Evolutionary conservation across 2,113 vertebrate species (phyloP).

Genomic region (Piaya cayana): DNA sequence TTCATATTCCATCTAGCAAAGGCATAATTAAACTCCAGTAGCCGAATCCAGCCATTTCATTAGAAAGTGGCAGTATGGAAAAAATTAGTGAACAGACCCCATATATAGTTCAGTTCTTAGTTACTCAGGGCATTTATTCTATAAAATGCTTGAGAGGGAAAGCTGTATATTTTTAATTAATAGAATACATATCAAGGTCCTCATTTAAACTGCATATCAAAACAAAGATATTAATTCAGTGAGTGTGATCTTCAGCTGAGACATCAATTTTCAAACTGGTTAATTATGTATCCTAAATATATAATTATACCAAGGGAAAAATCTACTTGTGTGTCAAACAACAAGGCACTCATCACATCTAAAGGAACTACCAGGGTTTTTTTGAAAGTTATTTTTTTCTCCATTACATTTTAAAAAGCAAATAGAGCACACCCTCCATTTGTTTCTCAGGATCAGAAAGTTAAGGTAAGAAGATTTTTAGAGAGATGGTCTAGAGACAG

Average conservation of each 20-base stretch:
- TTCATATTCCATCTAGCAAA: not conserved
- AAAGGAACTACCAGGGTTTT: not conserved
- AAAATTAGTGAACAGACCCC: not conserved
- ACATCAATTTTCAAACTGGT: constrained; percentile 24
- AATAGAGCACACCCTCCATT: not conserved
- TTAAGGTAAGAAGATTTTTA: not conserved
- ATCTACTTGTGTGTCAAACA: not conserved
- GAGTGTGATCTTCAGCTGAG: not conserved
- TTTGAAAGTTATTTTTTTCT: not conserved
- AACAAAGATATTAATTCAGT: not conserved
- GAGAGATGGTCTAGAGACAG: not conserved
- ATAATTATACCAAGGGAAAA: not conserved
- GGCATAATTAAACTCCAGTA: not conserved
- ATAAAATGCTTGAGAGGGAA: not conserved
- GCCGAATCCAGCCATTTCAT: not conserved
- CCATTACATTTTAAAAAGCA: not conserved
- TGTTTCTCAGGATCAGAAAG: not conserved
- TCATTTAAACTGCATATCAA: not conserved
- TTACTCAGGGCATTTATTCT: not conserved
- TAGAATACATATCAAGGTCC: not conserved
- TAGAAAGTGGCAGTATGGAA: not conserved
- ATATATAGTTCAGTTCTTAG: not conserved
- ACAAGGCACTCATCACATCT: not conserved
- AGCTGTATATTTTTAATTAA: not conserved
- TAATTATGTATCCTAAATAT: constrained; percentile 26